Evolutionary conservation across 2,888 invertebrate species (phyloP).

Genomic region (Neoaliturus tenellus): DNA sequence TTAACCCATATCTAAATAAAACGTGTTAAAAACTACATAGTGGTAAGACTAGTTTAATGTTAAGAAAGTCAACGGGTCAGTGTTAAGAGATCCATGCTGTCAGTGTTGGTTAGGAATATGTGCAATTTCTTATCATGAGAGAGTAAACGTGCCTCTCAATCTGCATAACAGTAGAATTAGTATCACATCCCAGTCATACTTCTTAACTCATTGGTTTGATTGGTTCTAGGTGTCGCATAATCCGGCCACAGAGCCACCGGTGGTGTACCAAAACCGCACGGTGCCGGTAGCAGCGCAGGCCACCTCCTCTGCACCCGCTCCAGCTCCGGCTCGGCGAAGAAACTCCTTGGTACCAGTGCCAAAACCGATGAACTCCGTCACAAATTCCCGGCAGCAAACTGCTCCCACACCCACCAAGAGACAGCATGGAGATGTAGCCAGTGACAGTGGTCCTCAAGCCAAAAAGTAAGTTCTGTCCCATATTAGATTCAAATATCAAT

Average conservation of each 20-base stretch:
- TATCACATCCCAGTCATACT: too few relatives aligned
- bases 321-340: neutral
- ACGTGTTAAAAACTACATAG: too few relatives aligned
- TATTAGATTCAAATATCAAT: too few relatives aligned
- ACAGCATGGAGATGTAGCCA: neutral
- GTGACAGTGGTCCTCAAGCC: neutral
- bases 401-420: neutral
- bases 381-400: neutral
- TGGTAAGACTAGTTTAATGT: too few relatives aligned
- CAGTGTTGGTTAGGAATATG: too few relatives aligned
- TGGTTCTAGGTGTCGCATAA: neutral
- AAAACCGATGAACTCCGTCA: neutral
- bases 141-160: too few relatives aligned
- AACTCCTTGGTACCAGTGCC: neutral
- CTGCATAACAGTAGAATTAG: too few relatives aligned
- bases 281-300: neutral
- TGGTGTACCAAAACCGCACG: neutral
- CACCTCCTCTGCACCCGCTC: neutral
- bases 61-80: too few relatives aligned
- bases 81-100: too few relatives aligned
- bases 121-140: too few relatives aligned
- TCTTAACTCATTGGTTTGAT: too few relatives aligned
- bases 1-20: too few relatives aligned
- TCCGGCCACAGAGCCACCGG: neutral
- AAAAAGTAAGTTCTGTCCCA: slow-evolving; percentile 8